A percentile compares a stretch with the other conserved stretches of the same genome.
Conservation (phyloP, 2,888 invertebrate genomes). For the Oxyteleia sp. region DNA sequence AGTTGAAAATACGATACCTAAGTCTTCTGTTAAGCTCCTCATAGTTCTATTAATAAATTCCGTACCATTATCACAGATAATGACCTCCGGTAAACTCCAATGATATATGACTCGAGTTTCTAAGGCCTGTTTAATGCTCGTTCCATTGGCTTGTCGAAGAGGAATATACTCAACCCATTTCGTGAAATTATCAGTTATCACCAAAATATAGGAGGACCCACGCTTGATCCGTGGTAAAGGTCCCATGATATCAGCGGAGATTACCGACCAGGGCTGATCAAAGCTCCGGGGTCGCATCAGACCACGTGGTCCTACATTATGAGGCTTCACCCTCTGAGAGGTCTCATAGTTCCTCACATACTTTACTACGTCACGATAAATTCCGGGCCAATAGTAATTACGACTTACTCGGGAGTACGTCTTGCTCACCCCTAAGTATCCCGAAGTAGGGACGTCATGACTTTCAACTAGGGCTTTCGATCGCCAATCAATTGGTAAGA, state of each 20-base stretch:
- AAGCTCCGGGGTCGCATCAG: slow-evolving; percentile 19
- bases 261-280: slow-evolving; percentile 31
- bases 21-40: background rate
- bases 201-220: slow-evolving; percentile 21
- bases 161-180: slow-evolving; percentile 62
- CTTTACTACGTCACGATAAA: background rate
- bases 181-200: slow-evolving; percentile 38
- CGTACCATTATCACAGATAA: slow-evolving; percentile 20
- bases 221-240: slow-evolving; percentile 26
- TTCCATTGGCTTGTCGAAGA: slow-evolving; percentile 34
- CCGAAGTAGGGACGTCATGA: background rate
- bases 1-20: slow-evolving; percentile 2
- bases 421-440: background rate
- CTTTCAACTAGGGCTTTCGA: background rate
- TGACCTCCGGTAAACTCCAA: slow-evolving; percentile 2
- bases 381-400: slow-evolving; percentile 19
- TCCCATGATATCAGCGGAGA: slow-evolving; percentile 35
- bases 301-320: background rate
- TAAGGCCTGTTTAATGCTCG: slow-evolving; percentile 43
- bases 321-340: slow-evolving; percentile 11
- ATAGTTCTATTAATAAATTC: slow-evolving; percentile 44
- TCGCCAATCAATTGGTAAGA: background rate
- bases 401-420: background rate
- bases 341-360: background rate
- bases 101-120: slow-evolving; percentile 54